phyloP scores from a whole-genome alignment of 2,113 vertebrate genomes.

The Apodemus speciosus region DNA sequence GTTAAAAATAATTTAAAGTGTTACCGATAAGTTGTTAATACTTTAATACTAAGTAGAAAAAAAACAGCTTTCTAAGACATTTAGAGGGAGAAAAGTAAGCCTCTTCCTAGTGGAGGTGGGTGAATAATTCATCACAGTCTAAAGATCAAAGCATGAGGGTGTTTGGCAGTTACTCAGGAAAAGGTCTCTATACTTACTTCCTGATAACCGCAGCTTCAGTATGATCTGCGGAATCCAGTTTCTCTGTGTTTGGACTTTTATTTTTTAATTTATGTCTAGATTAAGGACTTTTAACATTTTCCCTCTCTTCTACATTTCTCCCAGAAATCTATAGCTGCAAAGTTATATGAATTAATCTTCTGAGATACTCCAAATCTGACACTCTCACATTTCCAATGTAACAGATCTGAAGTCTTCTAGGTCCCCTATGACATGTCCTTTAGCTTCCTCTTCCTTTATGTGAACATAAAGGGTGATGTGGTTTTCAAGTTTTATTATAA shows the following conservation, averaged over 20 bases:
- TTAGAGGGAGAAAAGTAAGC: background rate
- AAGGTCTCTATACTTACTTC: background rate
- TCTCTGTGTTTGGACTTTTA: background rate
- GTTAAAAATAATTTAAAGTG: conserved; percentile 24
- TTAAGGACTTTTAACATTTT: conserved; percentile 13
- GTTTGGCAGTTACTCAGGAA: background rate
- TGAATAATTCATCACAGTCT: background rate
- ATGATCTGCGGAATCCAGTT: background rate
- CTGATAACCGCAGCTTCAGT: background rate
- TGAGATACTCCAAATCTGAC: conserved; percentile 22
- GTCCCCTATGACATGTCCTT: background rate
- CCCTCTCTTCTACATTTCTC: conserved; percentile 4
- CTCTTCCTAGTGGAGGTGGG: background rate
- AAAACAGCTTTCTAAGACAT: background rate
- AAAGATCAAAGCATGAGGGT: background rate
- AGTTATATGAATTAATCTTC: background rate
- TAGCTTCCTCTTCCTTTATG: background rate
- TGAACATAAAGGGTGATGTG: background rate
- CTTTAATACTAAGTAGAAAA: background rate
- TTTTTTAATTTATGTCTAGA: background rate
- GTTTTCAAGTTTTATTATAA: conserved; percentile 14
- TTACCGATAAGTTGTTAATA: background rate
- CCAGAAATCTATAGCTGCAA: background rate
- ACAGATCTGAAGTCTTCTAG: background rate
- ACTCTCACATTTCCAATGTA: background rate